Evolutionary conservation across 2,113 vertebrate genomes (phyloP).

Genomic region (Cryptotis parvus): DNA sequence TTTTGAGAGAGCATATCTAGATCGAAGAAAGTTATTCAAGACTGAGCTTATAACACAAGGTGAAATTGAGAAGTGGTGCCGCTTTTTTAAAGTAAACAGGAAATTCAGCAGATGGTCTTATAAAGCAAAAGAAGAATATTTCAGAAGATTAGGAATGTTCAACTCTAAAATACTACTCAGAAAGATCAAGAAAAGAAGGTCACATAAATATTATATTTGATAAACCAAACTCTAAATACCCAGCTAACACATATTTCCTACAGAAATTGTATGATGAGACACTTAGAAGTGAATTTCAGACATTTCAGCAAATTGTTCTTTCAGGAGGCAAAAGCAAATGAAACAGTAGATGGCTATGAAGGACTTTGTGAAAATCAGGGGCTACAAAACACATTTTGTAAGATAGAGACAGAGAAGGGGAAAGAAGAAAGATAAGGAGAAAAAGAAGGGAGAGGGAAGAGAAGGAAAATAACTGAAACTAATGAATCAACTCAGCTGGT

Average conservation of each 20-base stretch:
- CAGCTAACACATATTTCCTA: not conserved
- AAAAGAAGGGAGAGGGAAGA: not conserved
- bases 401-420: not conserved
- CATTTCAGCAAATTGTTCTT: not conserved
- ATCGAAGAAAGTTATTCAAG: not conserved
- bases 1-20: not conserved
- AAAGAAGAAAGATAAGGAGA: not conserved
- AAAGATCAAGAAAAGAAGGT: not conserved
- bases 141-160: not conserved
- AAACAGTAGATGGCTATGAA: not conserved
- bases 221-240: not conserved
- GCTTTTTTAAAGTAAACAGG: not conserved
- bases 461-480: not conserved
- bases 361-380: not conserved
- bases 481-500: not conserved
- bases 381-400: not conserved
- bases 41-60: not conserved
- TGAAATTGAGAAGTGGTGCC: not conserved
- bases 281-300: not conserved
- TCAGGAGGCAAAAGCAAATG: not conserved
- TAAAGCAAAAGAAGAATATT: not conserved
- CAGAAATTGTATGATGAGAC: not conserved
- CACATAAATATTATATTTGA: not conserved
- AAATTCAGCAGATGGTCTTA: not conserved
- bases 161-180: not conserved